Percentiles rank a stretch among this genome's conserved stretches.
These are phyloP conservation scores for Sarotherodon lohbergeri DNA, from an alignment of 2,113 vertebrate species.

Conservation along the genomic window DNA sequence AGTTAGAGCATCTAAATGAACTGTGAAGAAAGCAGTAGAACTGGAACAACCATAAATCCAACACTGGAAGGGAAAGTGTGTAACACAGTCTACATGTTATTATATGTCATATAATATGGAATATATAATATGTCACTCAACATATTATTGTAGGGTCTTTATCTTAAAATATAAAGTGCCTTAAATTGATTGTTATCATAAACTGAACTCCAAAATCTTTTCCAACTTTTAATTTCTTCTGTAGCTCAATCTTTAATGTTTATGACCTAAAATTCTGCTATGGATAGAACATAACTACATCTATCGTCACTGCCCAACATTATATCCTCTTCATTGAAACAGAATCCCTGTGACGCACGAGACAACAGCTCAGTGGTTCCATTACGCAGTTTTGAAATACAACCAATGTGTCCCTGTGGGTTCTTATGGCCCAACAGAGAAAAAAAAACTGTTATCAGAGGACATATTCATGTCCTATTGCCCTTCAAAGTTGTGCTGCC, in stretches of 20 bases:
- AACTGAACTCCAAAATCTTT: background rate
- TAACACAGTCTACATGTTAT: background rate
- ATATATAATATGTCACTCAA: background rate
- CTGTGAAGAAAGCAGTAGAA: background rate
- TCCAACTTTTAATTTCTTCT: background rate
- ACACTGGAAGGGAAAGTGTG: background rate
- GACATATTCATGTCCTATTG: conserved; percentile 39
- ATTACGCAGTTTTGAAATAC: conserved; percentile 70
- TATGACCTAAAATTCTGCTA: background rate
- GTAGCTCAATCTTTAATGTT: background rate
- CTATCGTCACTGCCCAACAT: background rate
- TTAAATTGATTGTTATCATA: background rate
- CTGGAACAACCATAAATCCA: background rate
- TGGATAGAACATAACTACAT: background rate
- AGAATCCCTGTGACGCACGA: conserved; percentile 56
- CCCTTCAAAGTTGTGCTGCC: conserved; percentile 11
- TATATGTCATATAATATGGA: background rate
- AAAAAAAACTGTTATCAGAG: background rate
- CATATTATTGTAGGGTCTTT: background rate
- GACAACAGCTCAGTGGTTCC: conserved; percentile 49
- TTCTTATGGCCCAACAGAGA: conserved; percentile 1
- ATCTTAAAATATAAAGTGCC: background rate
- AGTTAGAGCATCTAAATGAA: background rate
- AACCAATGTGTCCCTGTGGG: conserved; percentile 41
- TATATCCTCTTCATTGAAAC: background rate